Conservation (phyloP, 2,113 vertebrate species). For the Procavia capensis region DNA sequence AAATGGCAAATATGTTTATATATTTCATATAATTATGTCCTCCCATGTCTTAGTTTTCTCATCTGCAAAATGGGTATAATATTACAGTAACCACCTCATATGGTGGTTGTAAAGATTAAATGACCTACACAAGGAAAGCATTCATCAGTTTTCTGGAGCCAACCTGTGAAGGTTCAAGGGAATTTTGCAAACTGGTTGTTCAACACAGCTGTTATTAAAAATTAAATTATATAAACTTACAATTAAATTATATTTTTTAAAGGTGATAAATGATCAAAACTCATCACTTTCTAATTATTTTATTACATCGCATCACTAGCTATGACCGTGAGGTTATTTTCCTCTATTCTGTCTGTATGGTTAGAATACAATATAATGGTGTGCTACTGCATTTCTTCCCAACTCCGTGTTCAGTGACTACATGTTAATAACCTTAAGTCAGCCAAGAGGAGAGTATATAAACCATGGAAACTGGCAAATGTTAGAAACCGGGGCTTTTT, state of each 20-base stretch:
- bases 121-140: slow-evolving; percentile 1
- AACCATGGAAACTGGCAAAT: slow-evolving; percentile 48
- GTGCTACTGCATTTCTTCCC: neutral
- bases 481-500: neutral
- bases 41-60: neutral
- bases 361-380: neutral
- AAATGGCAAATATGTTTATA: slow-evolving; percentile 18
- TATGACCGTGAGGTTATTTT: neutral
- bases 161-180: neutral
- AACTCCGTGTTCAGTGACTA: slow-evolving; percentile 16
- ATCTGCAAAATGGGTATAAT: slow-evolving; percentile 11
- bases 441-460: slow-evolving; percentile 22
- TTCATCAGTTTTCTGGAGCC: neutral
- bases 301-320: neutral
- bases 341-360: slow-evolving; percentile 5
- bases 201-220: slow-evolving; percentile 21
- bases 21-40: neutral
- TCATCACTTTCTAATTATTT: slow-evolving; percentile 10
- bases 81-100: neutral
- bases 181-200: neutral
- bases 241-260: slow-evolving; percentile 12
- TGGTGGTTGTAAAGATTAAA: slow-evolving; percentile 21
- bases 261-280: slow-evolving; percentile 36
- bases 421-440: slow-evolving; percentile 36
- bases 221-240: slow-evolving; percentile 12